Conservation (phyloP, 2,888 invertebrate genomes). For the Colostygia pectinataria region DNA sequence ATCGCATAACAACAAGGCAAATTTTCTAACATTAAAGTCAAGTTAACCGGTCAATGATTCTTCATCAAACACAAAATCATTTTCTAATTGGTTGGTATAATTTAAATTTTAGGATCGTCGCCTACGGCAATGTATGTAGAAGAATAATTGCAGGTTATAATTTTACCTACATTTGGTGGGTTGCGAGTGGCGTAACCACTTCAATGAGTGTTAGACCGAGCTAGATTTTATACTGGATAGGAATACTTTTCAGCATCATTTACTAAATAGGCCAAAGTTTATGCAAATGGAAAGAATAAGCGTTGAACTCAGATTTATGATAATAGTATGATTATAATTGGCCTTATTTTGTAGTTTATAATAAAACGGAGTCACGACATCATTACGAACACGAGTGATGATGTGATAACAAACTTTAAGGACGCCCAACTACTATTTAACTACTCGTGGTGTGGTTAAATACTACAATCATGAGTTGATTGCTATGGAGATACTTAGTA, state of each 20-base stretch:
- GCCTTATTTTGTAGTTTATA: constrained; percentile 13
- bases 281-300: constrained; percentile 2
- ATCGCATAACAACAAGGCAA: constrained; percentile 24
- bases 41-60: constrained; percentile 18
- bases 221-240: constrained; percentile 8
- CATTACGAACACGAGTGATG: constrained; percentile 8
- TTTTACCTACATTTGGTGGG: no score
- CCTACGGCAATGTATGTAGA: no score
- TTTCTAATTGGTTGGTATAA: constrained; percentile 25
- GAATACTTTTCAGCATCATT: constrained; percentile 17
- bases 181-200: no score
- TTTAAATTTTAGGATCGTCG: constrained; percentile 14
- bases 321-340: constrained; percentile 4
- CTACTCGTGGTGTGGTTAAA: background rate
- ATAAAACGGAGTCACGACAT: constrained; percentile 7
- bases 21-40: constrained; percentile 29
- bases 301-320: background rate
- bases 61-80: constrained; percentile 25
- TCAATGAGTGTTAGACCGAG: background rate
- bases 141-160: no score
- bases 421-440: constrained; percentile 3
- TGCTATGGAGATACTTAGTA: background rate
- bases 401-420: constrained; percentile 14
- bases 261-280: constrained; percentile 3
- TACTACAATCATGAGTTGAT: background rate